phyloP scores from a whole-genome alignment of 2,888 invertebrate genomes.

The Galerucella calmariensis region DNA sequence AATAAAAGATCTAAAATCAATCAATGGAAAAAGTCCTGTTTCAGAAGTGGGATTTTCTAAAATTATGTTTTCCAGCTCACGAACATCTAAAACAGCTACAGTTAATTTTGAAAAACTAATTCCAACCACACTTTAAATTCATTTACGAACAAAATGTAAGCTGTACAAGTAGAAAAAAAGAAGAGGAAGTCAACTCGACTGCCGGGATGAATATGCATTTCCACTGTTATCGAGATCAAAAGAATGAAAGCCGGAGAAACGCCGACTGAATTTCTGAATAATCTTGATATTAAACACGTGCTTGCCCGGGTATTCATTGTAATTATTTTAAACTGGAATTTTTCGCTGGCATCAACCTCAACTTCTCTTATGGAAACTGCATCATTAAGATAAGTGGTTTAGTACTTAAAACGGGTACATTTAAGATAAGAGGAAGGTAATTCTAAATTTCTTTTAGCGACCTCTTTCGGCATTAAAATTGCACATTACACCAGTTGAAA shows the following conservation, averaged over 20 bases:
- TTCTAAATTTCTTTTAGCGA: too few relatives aligned
- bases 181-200: constrained; percentile 15
- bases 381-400: constrained; percentile 14
- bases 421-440: constrained; percentile 5
- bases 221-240: constrained; percentile 25
- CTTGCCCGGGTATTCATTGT: constrained; percentile 16
- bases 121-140: constrained; percentile 19
- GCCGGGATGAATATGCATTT: constrained; percentile 15
- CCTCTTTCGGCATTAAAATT: too few relatives aligned
- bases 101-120: too few relatives aligned
- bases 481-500: too few relatives aligned
- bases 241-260: constrained; percentile 25
- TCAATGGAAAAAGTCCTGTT: too few relatives aligned
- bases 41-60: too few relatives aligned
- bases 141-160: constrained; percentile 13
- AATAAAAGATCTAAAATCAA: too few relatives aligned
- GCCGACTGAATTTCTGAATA: constrained; percentile 16
- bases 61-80: too few relatives aligned
- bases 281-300: constrained; percentile 32
- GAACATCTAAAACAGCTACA: too few relatives aligned
- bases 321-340: constrained; percentile 21
- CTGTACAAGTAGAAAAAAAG: constrained; percentile 3
- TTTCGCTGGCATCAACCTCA: constrained; percentile 1
- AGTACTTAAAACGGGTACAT: background rate
- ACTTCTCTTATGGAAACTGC: background rate